Percentiles rank a stretch among this genome's conserved stretches.
Conservation (phyloP, 2,888 invertebrate genomes). For the Drosophila macrospina region DNA sequence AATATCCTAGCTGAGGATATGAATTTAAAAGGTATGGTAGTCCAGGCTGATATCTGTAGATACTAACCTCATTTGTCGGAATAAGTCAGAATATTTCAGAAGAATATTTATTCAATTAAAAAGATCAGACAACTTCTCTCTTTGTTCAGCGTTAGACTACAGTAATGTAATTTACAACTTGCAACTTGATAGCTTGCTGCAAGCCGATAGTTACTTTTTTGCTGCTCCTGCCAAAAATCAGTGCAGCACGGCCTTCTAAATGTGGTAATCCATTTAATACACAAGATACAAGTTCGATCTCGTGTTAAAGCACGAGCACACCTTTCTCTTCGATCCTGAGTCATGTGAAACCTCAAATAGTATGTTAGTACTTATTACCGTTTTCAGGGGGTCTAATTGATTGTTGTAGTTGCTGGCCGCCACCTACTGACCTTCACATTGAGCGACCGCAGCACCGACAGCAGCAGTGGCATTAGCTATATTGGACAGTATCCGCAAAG, state of each 20-base stretch:
- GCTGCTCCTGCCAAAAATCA: constrained; percentile 10
- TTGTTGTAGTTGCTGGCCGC: constrained; percentile 76
- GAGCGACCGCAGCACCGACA: constrained; percentile 45
- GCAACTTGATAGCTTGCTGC: background rate
- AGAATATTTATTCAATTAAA: too few species aligned
- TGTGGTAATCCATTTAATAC: background rate
- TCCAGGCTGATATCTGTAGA: too few species aligned
- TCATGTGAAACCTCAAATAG: constrained; percentile 55
- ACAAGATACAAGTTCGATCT: background rate
- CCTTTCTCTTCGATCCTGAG: constrained; percentile 60
- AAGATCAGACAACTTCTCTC: background rate
- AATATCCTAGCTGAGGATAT: too few species aligned
- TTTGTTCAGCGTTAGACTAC: background rate
- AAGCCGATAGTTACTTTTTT: background rate
- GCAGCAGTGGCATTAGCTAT: constrained; percentile 27
- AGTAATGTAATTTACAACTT: background rate
- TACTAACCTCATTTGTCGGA: too few species aligned
- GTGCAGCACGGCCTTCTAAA: background rate
- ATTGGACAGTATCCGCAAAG: constrained; percentile 73
- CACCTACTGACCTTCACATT: constrained; percentile 82
- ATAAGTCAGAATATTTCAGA: too few species aligned
- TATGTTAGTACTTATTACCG: constrained; percentile 63
- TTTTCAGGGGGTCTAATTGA: constrained; percentile 75
- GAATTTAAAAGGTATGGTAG: too few species aligned
- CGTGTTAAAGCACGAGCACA: constrained; percentile 10